A percentile compares a stretch with the other conserved stretches of the same genome.
These are phyloP conservation scores for Bradypus variegatus DNA, from an alignment of 2,797 vertebrate species.

Conservation along the genomic window DNA sequence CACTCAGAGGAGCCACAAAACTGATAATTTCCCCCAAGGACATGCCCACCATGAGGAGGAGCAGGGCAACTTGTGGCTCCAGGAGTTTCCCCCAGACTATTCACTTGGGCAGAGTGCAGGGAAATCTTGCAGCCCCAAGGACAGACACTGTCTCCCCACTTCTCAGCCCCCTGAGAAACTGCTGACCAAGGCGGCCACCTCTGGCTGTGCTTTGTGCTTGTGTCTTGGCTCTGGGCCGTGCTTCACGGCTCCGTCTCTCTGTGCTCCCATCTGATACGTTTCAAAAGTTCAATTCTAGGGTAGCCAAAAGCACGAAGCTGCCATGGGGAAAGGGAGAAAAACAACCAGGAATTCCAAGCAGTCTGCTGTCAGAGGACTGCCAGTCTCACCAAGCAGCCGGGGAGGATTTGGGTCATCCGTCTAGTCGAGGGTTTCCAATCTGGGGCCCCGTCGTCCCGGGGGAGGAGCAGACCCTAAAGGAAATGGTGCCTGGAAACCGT, in stretches of 20 bases:
- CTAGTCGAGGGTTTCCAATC: neutral
- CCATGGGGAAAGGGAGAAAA: neutral
- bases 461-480: neutral
- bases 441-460: neutral
- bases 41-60: neutral
- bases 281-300: conserved; percentile 33
- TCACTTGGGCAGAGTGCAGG: neutral
- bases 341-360: neutral
- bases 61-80: neutral
- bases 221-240: neutral
- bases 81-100: neutral
- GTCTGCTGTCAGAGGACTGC: neutral
- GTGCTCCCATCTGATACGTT: neutral
- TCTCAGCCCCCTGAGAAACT: neutral
- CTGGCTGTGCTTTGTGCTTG: fast-evolving
- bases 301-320: neutral
- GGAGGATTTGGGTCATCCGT: neutral
- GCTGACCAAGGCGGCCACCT: neutral
- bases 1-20: neutral
- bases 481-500: fast-evolving
- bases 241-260: neutral
- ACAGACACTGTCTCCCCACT: fast-evolving
- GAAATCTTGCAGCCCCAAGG: neutral
- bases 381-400: fast-evolving
- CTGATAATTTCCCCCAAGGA: neutral